Conservation (phyloP, 1,140 invertebrate genomes). For the Diorhabda carinulata region DNA sequence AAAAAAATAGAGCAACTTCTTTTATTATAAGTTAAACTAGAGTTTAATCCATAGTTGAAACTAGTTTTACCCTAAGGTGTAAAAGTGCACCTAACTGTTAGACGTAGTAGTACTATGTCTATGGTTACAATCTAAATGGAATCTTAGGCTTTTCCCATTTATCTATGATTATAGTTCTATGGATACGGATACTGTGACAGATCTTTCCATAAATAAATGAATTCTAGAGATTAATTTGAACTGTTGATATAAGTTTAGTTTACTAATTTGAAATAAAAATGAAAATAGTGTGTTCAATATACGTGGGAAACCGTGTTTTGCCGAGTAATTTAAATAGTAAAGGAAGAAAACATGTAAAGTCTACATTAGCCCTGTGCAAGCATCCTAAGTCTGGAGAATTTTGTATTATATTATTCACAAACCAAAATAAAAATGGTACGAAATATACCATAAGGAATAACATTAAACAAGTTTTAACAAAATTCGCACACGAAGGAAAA, state of each 20-base stretch:
- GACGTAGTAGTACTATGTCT: too few species aligned
- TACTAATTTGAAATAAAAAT: conserved; percentile 45
- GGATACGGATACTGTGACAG: too few species aligned
- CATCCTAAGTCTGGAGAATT: conserved; percentile 56
- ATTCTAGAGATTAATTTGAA: not conserved
- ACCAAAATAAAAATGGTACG: conserved; percentile 59
- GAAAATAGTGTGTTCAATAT: conserved; percentile 65
- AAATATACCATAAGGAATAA: conserved; percentile 66
- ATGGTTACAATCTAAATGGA: too few species aligned
- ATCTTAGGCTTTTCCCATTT: too few species aligned
- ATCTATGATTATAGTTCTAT: too few species aligned
- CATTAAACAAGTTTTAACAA: conserved; percentile 62
- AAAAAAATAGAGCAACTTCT: too few species aligned
- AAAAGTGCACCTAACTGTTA: too few species aligned
- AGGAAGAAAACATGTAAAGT: conserved; percentile 53
- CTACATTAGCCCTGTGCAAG: conserved; percentile 62
- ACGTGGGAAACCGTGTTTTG: conserved; percentile 57
- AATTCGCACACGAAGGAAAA: conserved; percentile 69
- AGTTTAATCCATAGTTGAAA: too few species aligned
- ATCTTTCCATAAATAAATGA: too few species aligned
- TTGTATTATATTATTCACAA: conserved; percentile 62
- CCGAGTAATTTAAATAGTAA: conserved; percentile 46
- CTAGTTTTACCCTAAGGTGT: too few species aligned
- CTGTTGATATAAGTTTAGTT: conserved; percentile 2
- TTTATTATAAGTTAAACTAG: too few species aligned